phyloP scores from a whole-genome alignment of 2,113 vertebrate genomes.

The Callorhinus ursinus region DNA sequence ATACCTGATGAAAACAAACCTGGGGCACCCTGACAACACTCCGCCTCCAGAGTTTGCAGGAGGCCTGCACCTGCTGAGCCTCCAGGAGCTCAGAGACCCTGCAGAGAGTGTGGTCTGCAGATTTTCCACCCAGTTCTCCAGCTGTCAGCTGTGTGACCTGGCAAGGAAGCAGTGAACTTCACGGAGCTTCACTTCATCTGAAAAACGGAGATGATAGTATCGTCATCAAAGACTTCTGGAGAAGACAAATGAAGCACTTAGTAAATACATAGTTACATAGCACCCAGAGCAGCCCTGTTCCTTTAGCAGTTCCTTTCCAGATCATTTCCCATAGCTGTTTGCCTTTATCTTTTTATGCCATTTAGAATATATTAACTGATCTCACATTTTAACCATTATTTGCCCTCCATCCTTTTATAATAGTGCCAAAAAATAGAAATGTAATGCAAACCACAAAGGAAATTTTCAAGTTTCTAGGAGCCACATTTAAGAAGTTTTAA shows the following conservation, averaged over 20 bases:
- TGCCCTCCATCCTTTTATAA: slow-evolving; percentile 31
- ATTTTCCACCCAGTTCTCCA: not conserved
- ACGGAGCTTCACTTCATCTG: not conserved
- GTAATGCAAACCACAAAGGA: not conserved
- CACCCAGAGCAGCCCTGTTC: no score
- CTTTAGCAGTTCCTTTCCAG: not conserved
- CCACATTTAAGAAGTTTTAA: slow-evolving; percentile 7
- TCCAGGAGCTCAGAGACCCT: not conserved
- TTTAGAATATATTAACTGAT: slow-evolving; percentile 21
- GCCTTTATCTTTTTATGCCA: slow-evolving; percentile 29
- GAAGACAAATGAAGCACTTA: slow-evolving; percentile 6
- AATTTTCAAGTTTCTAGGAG: slow-evolving; percentile 27
- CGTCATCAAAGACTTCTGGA: not conserved
- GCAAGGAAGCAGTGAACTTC: not conserved
- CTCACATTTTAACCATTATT: not conserved
- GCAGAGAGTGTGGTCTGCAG: not conserved
- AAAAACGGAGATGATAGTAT: not conserved
- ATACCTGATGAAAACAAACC: not conserved
- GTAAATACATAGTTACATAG: not conserved
- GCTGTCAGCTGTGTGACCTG: not conserved
- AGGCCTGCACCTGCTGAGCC: not conserved
- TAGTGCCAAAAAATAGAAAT: not conserved
- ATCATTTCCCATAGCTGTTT: not conserved
- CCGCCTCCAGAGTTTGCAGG: not conserved
- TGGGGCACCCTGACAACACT: not conserved